Conservation (phyloP, 2,113 vertebrate species). For the Ailuropoda melanoleuca region DNA sequence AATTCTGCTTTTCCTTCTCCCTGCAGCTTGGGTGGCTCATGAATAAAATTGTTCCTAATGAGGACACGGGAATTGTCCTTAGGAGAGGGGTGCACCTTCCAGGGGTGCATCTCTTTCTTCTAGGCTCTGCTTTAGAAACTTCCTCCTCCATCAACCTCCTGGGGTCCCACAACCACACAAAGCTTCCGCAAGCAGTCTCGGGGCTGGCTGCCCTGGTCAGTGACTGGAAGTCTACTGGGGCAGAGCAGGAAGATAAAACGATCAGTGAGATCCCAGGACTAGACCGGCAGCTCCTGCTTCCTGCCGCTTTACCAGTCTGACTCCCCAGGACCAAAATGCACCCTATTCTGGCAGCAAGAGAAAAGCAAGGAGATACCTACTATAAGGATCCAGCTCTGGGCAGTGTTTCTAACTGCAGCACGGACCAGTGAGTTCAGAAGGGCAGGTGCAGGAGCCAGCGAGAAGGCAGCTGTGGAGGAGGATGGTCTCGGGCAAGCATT, state of each 20-base stretch:
- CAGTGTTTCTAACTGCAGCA: neutral
- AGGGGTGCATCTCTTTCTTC: neutral
- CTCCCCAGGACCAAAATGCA: neutral
- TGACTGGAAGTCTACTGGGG: neutral
- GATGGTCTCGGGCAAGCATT: neutral
- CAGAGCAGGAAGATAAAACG: neutral
- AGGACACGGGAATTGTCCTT: neutral
- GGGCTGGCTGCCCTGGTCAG: neutral
- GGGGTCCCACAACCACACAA: neutral
- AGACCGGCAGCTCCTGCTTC: neutral
- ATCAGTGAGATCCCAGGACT: neutral
- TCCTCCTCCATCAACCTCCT: neutral
- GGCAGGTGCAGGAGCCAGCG: neutral
- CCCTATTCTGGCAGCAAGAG: neutral
- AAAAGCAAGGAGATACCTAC: conserved; percentile 30
- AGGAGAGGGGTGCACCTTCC: neutral
- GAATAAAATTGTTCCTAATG: neutral
- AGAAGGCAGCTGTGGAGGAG: neutral
- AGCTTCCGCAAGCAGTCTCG: neutral
- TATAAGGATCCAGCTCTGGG: neutral
- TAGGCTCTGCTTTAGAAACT: neutral
- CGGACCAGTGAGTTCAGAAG: neutral
- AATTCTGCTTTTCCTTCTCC: neutral
- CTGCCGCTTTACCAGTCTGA: neutral
- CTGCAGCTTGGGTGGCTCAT: neutral